phyloP scores from a whole-genome alignment of 2,888 invertebrate genomes.

The Phortica magna region DNA sequence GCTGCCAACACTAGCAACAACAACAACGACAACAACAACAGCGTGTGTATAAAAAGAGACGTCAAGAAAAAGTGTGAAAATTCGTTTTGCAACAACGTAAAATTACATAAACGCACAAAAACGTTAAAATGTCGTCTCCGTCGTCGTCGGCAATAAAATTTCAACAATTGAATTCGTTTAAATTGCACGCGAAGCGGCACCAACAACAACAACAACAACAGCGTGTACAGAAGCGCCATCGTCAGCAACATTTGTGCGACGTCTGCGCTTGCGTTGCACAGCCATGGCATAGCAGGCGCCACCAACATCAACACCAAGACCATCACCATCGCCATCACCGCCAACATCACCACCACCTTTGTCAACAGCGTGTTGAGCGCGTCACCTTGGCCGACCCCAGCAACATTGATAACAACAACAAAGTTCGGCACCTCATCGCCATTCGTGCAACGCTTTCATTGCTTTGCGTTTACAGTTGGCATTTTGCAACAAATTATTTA shows the following conservation, averaged over 20 bases:
- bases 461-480: slow-evolving; percentile 56
- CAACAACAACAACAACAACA: slow-evolving; percentile 36
- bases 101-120: not conserved
- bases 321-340: slow-evolving; percentile 2
- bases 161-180: slow-evolving; percentile 60
- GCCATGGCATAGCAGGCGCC: not conserved
- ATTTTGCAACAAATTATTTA: slow-evolving; percentile 72
- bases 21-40: slow-evolving; percentile 34
- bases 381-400: slow-evolving; percentile 7
- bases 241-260: slow-evolving; percentile 45
- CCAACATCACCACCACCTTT: not conserved
- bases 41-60: not conserved
- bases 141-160: slow-evolving; percentile 61
- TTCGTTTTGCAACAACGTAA: not conserved
- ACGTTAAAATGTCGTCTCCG: slow-evolving; percentile 25
- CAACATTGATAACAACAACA: not conserved
- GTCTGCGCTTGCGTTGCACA: slow-evolving; percentile 43
- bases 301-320: not conserved
- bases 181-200: slow-evolving; percentile 50
- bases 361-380: not conserved
- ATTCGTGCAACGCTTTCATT: slow-evolving; percentile 31
- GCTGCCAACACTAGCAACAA: slow-evolving; percentile 2
- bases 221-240: slow-evolving; percentile 28
- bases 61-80: slow-evolving; percentile 26
- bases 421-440: not conserved